Percentiles rank a stretch among this genome's conserved stretches.
phyloP scores from a whole-genome alignment of 2,113 vertebrate species.

The Tringa solitaria region DNA sequence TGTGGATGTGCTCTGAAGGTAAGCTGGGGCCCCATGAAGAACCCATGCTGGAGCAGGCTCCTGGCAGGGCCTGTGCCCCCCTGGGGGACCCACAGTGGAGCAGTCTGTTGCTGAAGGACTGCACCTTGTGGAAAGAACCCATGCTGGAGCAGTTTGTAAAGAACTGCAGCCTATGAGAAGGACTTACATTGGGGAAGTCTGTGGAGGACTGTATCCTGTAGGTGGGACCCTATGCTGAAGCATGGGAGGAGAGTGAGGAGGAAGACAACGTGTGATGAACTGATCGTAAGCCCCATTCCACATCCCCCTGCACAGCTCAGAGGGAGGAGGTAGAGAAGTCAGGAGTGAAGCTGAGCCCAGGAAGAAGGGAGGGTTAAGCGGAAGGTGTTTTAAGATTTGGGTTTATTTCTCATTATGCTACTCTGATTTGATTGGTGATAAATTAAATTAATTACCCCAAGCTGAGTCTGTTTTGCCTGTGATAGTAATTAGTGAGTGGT shows the following conservation, averaged over 20 bases:
- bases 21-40: not conserved
- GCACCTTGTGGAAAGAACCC: not conserved
- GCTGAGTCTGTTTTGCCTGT: not conserved
- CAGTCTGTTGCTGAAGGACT: not conserved
- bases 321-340: not conserved
- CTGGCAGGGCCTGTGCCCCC: not conserved
- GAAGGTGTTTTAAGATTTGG: not conserved
- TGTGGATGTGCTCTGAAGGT: not conserved
- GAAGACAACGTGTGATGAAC: not conserved
- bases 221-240: rapidly evolving
- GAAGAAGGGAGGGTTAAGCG: not conserved
- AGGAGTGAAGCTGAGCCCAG: not conserved
- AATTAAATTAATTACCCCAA: not conserved
- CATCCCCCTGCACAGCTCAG: rapidly evolving
- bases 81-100: rapidly evolving
- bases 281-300: rapidly evolving
- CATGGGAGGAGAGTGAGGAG: rapidly evolving
- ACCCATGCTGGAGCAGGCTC: not conserved
- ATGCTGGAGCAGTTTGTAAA: not conserved
- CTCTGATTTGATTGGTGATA: not conserved
- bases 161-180: not conserved
- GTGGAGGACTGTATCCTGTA: not conserved
- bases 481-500: not conserved
- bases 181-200: not conserved
- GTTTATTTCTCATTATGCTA: not conserved